Percentiles rank a stretch among this genome's conserved stretches.
phyloP scores from a whole-genome alignment of 2,113 vertebrate genomes.

The Oostethus manadensis region DNA sequence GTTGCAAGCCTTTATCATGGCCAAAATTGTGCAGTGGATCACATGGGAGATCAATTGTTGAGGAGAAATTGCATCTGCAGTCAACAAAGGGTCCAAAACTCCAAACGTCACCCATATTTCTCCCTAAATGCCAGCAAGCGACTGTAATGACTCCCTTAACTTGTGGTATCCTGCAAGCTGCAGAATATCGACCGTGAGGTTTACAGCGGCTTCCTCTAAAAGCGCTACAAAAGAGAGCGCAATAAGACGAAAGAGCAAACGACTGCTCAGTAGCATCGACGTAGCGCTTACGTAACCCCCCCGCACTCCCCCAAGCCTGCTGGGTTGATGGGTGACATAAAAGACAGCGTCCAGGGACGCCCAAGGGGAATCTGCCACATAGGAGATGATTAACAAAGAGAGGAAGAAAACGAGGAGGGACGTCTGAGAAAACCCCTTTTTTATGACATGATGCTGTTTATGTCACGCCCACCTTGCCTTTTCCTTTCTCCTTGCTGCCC shows the following conservation, averaged over 20 bases:
- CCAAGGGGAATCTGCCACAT: slow-evolving; percentile 41
- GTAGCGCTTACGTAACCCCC: slow-evolving; percentile 35
- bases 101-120: slow-evolving; percentile 1
- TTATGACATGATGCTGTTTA: slow-evolving; percentile 9
- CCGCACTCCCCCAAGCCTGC: neutral
- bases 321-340: slow-evolving; percentile 10
- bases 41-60: neutral
- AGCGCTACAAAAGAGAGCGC: slow-evolving; percentile 10
- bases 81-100: slow-evolving; percentile 1
- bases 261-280: slow-evolving; percentile 9
- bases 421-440: slow-evolving; percentile 25
- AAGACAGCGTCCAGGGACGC: slow-evolving; percentile 21
- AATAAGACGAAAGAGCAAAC: slow-evolving; percentile 10
- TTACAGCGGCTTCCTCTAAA: slow-evolving; percentile 8
- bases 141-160: neutral
- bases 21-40: neutral
- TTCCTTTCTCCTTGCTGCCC: slow-evolving; percentile 10
- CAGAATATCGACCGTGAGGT: slow-evolving; percentile 8
- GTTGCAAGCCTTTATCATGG: neutral
- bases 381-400: neutral
- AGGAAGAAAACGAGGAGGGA: neutral
- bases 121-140: slow-evolving; percentile 11
- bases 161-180: slow-evolving; percentile 4
- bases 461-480: neutral
- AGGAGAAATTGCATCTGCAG: neutral